Conservation (phyloP, 2,888 invertebrate species). For the Cephus runcator region DNA sequence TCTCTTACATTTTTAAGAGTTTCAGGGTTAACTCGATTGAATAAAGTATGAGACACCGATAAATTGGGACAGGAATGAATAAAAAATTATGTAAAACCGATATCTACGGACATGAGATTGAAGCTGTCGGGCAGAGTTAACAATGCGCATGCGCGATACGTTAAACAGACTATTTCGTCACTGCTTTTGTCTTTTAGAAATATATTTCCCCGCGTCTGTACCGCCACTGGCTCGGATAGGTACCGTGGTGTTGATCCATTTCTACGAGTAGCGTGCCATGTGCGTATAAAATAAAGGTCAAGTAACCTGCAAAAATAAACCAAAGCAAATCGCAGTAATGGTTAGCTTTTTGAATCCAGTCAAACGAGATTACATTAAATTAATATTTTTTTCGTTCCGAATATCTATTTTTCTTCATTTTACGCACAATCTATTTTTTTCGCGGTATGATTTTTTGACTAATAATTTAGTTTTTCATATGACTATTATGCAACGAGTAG, state of each 20-base stretch:
- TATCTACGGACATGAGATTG: background rate
- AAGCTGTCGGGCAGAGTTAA: background rate
- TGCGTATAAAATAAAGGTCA: background rate
- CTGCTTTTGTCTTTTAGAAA: background rate
- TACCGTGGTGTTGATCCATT: background rate
- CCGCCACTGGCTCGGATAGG: background rate
- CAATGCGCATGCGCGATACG: background rate
- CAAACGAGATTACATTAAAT: background rate
- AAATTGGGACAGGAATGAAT: background rate
- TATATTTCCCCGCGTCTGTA: background rate
- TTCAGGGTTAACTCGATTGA: background rate
- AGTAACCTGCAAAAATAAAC: background rate
- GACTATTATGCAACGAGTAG: background rate
- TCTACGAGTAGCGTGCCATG: background rate
- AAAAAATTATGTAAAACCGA: background rate
- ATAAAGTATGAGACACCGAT: background rate
- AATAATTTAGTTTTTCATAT: background rate
- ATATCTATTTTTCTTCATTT: background rate
- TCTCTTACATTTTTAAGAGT: background rate
- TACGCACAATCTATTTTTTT: background rate
- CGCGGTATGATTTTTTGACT: background rate
- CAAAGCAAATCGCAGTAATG: background rate
- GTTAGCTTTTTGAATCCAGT: background rate
- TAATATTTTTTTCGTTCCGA: background rate
- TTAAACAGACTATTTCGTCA: background rate